phyloP scores from a whole-genome alignment of 2,113 vertebrate genomes.

The Heteronetta atricapilla region DNA sequence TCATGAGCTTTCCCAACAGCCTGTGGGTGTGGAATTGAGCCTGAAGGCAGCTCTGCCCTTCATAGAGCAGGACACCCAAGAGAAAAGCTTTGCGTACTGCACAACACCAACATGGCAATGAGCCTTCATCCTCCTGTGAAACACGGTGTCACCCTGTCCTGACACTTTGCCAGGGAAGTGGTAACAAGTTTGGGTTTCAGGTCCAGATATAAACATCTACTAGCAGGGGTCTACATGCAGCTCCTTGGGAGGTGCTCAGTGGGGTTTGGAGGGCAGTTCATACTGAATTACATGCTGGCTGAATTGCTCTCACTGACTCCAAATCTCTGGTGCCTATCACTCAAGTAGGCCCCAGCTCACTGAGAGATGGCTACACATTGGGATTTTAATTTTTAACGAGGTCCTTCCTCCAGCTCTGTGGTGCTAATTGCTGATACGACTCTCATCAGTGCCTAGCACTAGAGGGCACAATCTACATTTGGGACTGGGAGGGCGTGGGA shows the following conservation, averaged over 20 bases:
- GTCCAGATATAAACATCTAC: not conserved
- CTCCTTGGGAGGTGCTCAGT: not conserved
- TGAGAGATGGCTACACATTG: no score
- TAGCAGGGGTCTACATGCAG: not conserved
- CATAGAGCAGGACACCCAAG: fast-evolving
- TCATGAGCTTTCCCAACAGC: not conserved
- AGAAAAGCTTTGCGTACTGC: not conserved
- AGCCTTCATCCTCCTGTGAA: not conserved
- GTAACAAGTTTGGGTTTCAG: not conserved
- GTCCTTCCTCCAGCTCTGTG: not conserved
- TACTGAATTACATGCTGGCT: not conserved
- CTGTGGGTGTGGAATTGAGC: not conserved
- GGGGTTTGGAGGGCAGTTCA: not conserved
- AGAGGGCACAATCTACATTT: not conserved
- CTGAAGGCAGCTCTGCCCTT: not conserved
- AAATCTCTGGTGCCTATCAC: not conserved
- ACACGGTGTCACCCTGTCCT: fast-evolving
- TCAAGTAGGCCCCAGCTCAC: no score
- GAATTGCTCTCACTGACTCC: not conserved
- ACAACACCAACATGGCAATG: not conserved
- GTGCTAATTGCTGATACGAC: not conserved
- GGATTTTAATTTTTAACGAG: not conserved
- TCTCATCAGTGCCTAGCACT: not conserved
- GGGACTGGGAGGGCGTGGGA: not conserved
- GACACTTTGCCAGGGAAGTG: not conserved